Evolutionary conservation across 2,113 vertebrate genomes (phyloP).

Genomic region (Argyrosomus japonicus): DNA sequence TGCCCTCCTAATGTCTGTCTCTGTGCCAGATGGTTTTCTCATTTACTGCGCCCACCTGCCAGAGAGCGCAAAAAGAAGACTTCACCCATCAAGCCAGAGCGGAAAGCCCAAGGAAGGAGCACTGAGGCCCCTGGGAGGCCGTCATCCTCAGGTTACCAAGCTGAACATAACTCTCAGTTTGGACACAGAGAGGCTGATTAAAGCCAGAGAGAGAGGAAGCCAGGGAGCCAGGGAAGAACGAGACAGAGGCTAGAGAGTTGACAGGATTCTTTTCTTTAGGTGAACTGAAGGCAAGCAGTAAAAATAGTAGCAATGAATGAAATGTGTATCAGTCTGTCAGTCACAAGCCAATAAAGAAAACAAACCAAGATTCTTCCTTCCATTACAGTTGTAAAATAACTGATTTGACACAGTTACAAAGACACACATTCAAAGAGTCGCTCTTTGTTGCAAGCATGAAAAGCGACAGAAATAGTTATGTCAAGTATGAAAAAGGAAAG

Average conservation of each 20-base stretch:
- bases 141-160: constrained; percentile 71
- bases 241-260: constrained; percentile 5
- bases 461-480: neutral
- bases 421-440: neutral
- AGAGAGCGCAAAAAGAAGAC: constrained; percentile 57
- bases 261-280: neutral
- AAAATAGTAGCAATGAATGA: constrained; percentile 4
- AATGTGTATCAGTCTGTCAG: neutral
- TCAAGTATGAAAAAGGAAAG: neutral
- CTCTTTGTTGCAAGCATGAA: neutral
- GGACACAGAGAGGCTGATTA: constrained; percentile 58
- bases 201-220: constrained; percentile 63
- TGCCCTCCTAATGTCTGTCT: constrained; percentile 41
- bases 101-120: constrained; percentile 67
- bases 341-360: neutral
- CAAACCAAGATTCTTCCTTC: neutral
- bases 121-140: constrained; percentile 49
- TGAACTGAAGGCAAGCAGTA: constrained; percentile 11
- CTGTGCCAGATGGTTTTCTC: constrained; percentile 76
- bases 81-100: constrained; percentile 60
- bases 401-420: neutral
- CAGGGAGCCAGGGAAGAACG: neutral
- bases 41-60: constrained; percentile 66
- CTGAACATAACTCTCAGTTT: constrained; percentile 66
- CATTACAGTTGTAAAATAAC: neutral